Evolutionary conservation across 2,888 invertebrate species (phyloP), one percentile per base, ranked within the genome.

Genomic region (Sthenelais limicola): DNA sequence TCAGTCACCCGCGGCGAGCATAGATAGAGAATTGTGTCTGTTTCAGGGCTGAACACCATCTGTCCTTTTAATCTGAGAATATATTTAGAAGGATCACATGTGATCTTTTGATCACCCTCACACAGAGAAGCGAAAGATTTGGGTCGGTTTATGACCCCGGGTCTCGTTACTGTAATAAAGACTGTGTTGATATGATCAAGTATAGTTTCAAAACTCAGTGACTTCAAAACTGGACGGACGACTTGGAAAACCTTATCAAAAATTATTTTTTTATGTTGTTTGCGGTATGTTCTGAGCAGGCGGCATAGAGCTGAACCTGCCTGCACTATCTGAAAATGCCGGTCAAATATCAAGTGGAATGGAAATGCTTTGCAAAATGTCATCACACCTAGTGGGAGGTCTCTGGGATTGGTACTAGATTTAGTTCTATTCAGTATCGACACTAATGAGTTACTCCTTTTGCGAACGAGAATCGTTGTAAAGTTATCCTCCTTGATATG

Each of bases 151-250:
- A 74, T 43, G 30, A 74, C 72, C 1, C 68, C 73, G 4, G 71
- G 71, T 62, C 48, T 52, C 32, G 74, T 76, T 30, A 47, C 48
- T 21, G 68, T 67, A 32, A 69, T 96, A 86, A 96, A 97, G 66
- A 97, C 94, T 5, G 96, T 96, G 88, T 96, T 97, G 87, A 96
- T 97, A 89, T 97, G 96, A 1, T 96, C 93, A 78, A 96, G 89
- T 77, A 97, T 94, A 86, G 95, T 95, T 80, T 93, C 93, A 85
- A 96, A 97, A 26, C 94, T 94, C 88, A 96, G 91, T 18, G 26
- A 38, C 82, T 95, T 94, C 88, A 97, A 90, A 87, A 96, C 96
- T 9, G 96, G 96, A 72, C 96, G 92, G 33, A 96, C 67, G 47
- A 81, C 71, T 33, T 76, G 71, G 56, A 84, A 80, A 70, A 96